Evolutionary conservation across 2,888 invertebrate genomes (phyloP), one percentile per base, ranked within the genome.

Genomic region (Phlogophora meticulosa): DNA sequence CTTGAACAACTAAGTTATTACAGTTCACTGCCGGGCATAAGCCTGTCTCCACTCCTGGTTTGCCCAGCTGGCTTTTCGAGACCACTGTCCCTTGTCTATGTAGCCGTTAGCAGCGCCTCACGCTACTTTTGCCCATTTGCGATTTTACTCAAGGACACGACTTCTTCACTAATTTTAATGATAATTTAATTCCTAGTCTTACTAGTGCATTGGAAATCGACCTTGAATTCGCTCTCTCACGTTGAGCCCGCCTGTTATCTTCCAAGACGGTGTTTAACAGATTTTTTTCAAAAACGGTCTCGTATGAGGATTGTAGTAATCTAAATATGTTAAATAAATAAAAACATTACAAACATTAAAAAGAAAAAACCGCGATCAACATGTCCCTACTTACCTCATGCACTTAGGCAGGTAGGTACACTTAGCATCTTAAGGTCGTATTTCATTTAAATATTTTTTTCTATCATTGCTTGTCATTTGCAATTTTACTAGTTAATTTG

Each of bases 151-250:
- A 22, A 40, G 17, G 11, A 28, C n/a, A 24, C 24, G 20, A n/a
- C 10, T 28, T 38, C 17, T 38, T 7, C 48, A 63, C 46, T 46
- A 64, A n/a, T n/a, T 34, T 24, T 43, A 17, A 60, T 43, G 60
- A 10, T 61, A 20, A 34, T 36, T 46, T 17, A 0, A 63, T 45
- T 45, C 20, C 2, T 1, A 36, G n/a, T 46, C 45, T 36, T 42
- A 10, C 24, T 34, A 22, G 5, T 17, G 1, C 28, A 36, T 67
- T 34, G 7, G 24, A 9, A 34, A 67, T 24, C 20, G 20, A 28
- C 34, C 13, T 68, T 43, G 4, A 36, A 13, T 34, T 42, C n/a
- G 11, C 13, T 10, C 3, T 10, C 10, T 28, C 5, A 42, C 10
- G 7, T 24, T 24, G 13, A 24, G 24, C 7, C 40, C 11, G 7